Evolutionary conservation across 2,797 vertebrate species (phyloP).

Genomic region (Brotula barbata): DNA sequence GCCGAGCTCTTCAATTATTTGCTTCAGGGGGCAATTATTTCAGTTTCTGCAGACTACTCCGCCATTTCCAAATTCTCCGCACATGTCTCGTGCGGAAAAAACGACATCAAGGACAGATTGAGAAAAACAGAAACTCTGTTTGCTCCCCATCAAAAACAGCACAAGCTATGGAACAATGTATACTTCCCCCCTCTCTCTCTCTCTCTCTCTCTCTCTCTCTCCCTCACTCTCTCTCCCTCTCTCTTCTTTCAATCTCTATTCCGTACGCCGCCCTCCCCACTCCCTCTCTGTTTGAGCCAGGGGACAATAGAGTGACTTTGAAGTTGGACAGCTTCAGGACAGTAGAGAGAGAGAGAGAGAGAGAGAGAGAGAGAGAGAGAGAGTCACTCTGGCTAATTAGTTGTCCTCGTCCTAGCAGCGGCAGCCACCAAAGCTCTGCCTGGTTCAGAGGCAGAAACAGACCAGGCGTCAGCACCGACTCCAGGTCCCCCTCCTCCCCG

Average conservation of each 20-base stretch:
- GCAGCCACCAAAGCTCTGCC: conserved; percentile 68
- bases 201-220: neutral
- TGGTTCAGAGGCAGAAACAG: conserved; percentile 72
- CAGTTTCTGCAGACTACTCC: conserved; percentile 25
- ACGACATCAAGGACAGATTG: conserved; percentile 50
- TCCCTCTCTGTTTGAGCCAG: conserved; percentile 44
- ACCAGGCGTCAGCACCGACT: conserved; percentile 51
- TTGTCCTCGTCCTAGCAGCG: conserved; percentile 74
- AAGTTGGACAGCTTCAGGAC: conserved; percentile 54
- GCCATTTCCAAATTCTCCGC: conserved; percentile 54
- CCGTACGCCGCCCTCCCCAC: conserved; percentile 41
- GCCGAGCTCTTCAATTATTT: conserved; percentile 47
- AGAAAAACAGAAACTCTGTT: conserved; percentile 37
- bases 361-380: conserved; percentile 66
- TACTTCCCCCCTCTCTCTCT: conserved; percentile 12
- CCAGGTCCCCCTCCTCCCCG: conserved; percentile 51
- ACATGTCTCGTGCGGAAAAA: too few relatives aligned
- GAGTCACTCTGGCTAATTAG: conserved; percentile 77
- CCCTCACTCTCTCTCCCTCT: conserved; percentile 9
- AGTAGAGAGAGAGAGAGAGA: conserved; percentile 69
- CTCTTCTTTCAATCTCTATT: conserved; percentile 38
- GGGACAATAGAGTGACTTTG: neutral
- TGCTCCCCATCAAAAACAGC: neutral
- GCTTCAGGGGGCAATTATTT: conserved; percentile 64
- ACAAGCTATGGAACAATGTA: neutral